phyloP scores from a whole-genome alignment of 2,113 vertebrate species.

The human region DNA sequence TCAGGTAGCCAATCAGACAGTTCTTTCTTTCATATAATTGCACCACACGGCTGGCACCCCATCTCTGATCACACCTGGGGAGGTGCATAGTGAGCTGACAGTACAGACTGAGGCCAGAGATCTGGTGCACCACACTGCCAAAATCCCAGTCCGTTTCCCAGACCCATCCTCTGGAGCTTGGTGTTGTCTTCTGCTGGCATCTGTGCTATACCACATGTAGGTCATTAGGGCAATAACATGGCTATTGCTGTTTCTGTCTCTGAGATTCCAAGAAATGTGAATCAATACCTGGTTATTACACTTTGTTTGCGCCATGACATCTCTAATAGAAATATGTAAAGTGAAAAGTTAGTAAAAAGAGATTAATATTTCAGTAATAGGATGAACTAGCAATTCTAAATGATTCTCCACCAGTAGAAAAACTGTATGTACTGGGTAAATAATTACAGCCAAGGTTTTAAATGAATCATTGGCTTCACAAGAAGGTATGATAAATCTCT shows the following conservation, averaged over 20 bases:
- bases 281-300: neutral
- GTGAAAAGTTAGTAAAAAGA: neutral
- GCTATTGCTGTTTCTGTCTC: neutral
- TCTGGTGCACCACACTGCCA: neutral
- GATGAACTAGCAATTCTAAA: neutral
- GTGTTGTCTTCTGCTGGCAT: neutral
- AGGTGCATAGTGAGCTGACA: neutral
- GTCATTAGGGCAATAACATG: too few species aligned
- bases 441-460: neutral
- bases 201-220: neutral
- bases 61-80: neutral
- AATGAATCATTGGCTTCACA: neutral
- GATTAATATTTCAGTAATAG: neutral
- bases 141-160: too few species aligned
- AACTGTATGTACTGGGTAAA: neutral
- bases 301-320: neutral
- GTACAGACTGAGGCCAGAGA: neutral
- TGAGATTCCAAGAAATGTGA: neutral
- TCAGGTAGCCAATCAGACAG: neutral
- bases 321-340: neutral
- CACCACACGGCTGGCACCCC: fast-evolving
- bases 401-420: neutral
- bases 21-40: neutral
- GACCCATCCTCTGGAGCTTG: fast-evolving
- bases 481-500: neutral